Evolutionary conservation across 1,140 invertebrate species (phyloP).

Genomic region (Hypothenemus hampei): DNA sequence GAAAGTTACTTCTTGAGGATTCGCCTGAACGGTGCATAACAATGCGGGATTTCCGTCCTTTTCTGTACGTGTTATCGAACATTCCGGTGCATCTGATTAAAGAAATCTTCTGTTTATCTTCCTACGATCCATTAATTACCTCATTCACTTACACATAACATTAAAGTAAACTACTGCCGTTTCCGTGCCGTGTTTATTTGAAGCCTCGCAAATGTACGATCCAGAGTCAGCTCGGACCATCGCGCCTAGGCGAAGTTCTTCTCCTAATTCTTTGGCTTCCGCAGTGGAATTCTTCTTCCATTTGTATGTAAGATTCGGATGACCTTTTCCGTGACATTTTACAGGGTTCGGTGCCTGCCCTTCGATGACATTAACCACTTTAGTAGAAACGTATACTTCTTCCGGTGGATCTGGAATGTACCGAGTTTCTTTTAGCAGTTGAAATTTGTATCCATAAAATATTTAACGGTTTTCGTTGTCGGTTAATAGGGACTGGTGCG

Average conservation of each 20-base stretch:
- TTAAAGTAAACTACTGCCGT: constrained; percentile 63
- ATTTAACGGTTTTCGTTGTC: constrained; percentile 1
- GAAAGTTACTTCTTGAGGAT: constrained; percentile 77
- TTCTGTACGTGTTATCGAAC: constrained; percentile 67
- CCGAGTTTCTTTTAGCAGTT: background rate
- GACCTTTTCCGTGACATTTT: constrained; percentile 68
- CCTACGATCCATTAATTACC: background rate
- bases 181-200: constrained; percentile 67
- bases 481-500: background rate
- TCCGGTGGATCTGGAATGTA: constrained; percentile 71
- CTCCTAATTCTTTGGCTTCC: constrained; percentile 50
- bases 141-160: constrained; percentile 68
- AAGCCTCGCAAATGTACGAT: constrained; percentile 69
- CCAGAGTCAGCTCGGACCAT: constrained; percentile 61
- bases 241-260: constrained; percentile 53
- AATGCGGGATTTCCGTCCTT: constrained; percentile 69
- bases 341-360: constrained; percentile 70
- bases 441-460: background rate
- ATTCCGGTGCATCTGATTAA: constrained; percentile 73
- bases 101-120: background rate
- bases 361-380: constrained; percentile 69
- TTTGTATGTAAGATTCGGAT: constrained; percentile 63
- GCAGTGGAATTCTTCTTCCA: constrained; percentile 57
- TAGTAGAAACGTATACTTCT: constrained; percentile 69
- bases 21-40: constrained; percentile 74